A percentile compares a stretch with the other conserved stretches of the same genome.
These are phyloP conservation scores for Pyrgilauda ruficollis DNA, from an alignment of 2,113 vertebrate genomes.

Conservation along the genomic window DNA sequence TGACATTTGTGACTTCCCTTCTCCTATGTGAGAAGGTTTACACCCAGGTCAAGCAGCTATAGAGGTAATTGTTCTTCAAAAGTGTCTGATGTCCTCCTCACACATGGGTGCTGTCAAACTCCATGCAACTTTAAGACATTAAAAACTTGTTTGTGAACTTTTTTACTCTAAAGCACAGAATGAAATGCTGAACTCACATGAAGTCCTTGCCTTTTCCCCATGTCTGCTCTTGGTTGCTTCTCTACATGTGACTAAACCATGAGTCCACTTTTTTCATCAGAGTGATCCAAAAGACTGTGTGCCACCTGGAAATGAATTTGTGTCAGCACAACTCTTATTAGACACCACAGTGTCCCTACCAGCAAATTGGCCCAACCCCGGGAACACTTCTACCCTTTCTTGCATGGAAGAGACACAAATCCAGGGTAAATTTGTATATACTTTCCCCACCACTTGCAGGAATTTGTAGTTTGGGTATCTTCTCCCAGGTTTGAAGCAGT, in stretches of 20 bases:
- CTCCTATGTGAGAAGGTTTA: background rate
- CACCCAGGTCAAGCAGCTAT: background rate
- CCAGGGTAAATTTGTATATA: background rate
- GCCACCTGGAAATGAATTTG: background rate
- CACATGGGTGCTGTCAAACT: background rate
- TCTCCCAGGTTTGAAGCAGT: background rate
- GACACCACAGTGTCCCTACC: background rate
- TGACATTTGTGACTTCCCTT: background rate
- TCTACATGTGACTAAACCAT: background rate
- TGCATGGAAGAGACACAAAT: background rate
- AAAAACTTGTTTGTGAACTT: background rate
- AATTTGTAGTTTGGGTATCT: background rate
- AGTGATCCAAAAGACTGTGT: background rate
- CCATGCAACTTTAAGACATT: background rate
- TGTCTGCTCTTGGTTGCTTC: background rate
- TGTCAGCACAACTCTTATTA: background rate
- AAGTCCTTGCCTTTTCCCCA: background rate
- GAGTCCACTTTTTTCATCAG: background rate
- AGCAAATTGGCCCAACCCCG: background rate
- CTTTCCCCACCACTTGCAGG: background rate
- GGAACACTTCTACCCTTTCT: background rate
- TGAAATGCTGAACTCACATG: background rate
- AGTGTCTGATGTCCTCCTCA: background rate
- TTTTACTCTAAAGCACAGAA: background rate
- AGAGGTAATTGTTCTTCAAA: background rate